phyloP scores from a whole-genome alignment of 2,113 vertebrate species.

The Fulmarus glacialis region DNA sequence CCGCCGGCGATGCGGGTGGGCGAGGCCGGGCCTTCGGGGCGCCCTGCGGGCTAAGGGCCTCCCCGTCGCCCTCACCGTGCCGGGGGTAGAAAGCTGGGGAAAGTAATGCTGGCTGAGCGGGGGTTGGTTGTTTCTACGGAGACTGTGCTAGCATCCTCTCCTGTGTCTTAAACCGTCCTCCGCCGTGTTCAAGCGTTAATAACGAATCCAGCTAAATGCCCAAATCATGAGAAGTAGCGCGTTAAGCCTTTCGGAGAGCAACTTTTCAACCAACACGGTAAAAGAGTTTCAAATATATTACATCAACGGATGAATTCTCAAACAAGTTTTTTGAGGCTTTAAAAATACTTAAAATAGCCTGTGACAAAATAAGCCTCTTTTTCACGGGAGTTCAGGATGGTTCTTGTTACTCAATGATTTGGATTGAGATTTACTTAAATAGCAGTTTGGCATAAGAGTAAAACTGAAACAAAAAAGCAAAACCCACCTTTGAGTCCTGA shows the following conservation, averaged over 20 bases:
- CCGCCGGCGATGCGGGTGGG: background rate
- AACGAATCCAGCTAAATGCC: accelerated
- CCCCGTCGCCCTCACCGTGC: no score
- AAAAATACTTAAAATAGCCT: background rate
- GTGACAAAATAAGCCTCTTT: background rate
- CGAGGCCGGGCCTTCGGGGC: background rate
- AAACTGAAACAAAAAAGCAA: background rate
- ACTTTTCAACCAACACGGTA: accelerated
- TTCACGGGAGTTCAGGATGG: background rate
- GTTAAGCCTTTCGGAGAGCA: accelerated
- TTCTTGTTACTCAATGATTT: accelerated
- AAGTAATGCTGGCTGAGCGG: accelerated
- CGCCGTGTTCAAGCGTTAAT: accelerated
- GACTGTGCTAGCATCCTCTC: accelerated
- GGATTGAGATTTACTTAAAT: no score
- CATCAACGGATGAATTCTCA: accelerated
- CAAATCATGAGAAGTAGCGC: accelerated
- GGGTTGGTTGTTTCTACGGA: accelerated
- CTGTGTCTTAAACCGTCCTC: accelerated
- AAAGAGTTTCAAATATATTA: accelerated
- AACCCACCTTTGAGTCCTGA: background rate
- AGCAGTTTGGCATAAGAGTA: background rate
- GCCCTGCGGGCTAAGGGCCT: background rate
- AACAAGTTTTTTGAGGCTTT: background rate
- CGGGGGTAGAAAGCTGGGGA: accelerated